These are phyloP conservation scores for zebrafish (Danio rerio) DNA, from an alignment of 2,113 vertebrate species.

Conservation along the genomic window DNA sequence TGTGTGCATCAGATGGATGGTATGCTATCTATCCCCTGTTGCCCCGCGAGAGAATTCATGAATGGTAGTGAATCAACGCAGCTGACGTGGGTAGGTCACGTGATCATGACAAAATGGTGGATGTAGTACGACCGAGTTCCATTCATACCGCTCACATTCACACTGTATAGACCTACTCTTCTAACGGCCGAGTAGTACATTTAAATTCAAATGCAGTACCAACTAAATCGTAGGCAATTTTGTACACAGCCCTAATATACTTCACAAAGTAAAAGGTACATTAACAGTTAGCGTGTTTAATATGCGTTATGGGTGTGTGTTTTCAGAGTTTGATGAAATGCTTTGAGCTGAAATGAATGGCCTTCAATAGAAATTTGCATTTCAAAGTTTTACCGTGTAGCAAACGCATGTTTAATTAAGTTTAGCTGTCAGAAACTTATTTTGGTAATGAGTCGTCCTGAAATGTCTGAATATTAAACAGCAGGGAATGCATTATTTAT, in stretches of 20 bases:
- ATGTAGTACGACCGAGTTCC: too few relatives aligned
- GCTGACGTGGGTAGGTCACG: too few relatives aligned
- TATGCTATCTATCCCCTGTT: too few relatives aligned
- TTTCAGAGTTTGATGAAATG: not conserved
- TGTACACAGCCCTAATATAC: not conserved
- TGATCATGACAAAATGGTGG: too few relatives aligned
- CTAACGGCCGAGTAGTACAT: too few relatives aligned
- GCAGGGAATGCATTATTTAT: constrained; percentile 70
- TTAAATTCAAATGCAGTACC: too few relatives aligned
- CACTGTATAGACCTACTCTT: too few relatives aligned
- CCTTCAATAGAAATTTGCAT: constrained; percentile 68
- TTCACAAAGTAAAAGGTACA: not conserved
- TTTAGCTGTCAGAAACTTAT: constrained; percentile 68
- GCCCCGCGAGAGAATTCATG: too few relatives aligned
- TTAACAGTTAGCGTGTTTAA: not conserved
- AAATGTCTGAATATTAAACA: constrained; percentile 71
- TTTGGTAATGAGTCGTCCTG: constrained; percentile 68
- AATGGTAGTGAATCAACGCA: too few relatives aligned
- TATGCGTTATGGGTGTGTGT: not conserved
- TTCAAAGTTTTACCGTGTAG: constrained; percentile 70
- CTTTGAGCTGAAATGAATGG: constrained; percentile 37
- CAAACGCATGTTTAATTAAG: constrained; percentile 75
- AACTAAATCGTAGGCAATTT: too few relatives aligned
- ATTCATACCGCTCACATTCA: too few relatives aligned
- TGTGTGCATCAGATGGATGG: too few relatives aligned